Base-by-base conservation (phyloP, 2,888 invertebrate genomes). In the Drosophila recens region DNA sequence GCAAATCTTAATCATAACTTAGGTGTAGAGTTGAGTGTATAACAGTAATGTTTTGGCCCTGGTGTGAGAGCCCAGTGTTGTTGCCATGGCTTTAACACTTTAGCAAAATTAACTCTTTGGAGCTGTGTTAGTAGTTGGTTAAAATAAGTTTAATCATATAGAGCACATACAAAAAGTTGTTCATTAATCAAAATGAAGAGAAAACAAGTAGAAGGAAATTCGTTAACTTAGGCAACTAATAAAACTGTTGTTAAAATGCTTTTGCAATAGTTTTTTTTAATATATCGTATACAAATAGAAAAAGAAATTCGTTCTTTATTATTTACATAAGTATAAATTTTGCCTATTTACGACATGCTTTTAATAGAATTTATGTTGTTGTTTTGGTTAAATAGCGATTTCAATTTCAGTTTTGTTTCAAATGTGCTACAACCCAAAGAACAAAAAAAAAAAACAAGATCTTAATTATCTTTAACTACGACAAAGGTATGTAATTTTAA, bases 71-170 rank as follows among this genome's bases (percentile, higher is more conserved):
- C 27, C 15, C 15, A 38, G 43, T 61, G 59, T 66, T 53, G 42
- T 72, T 64, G 64, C 36, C 52, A 30, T 43, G 38, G 42, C 20
- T 45, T 53, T 33, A 64, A 56, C 63, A 62, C 67, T 72, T 72
- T 51, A 49, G 59, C 58, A 64, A 67, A 65, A 64, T 38, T 38
- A 63, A 61, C 30, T 72, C 61, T 34, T 77, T 64, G 48, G 54
- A 70, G 67, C 80, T 73, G 79, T 87, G 82, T 82, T 82, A 84
- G 82, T 82, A 82, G 46, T 81, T 78, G 61, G 81, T 87, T 75
- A 81, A 86, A 77, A 71, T 74, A 74, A 64, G 58, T 64, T 59
- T 56, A 75, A 71, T 84, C 67, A 72, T 59, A 79, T n/a, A 57
- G 67, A 75, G 82, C 75, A 80, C 62, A 77, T 70, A 75, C 63